Evolutionary conservation across 2,888 invertebrate species (phyloP), one percentile per base, ranked within the genome.

Genomic region (Spicauda simplicius): DNA sequence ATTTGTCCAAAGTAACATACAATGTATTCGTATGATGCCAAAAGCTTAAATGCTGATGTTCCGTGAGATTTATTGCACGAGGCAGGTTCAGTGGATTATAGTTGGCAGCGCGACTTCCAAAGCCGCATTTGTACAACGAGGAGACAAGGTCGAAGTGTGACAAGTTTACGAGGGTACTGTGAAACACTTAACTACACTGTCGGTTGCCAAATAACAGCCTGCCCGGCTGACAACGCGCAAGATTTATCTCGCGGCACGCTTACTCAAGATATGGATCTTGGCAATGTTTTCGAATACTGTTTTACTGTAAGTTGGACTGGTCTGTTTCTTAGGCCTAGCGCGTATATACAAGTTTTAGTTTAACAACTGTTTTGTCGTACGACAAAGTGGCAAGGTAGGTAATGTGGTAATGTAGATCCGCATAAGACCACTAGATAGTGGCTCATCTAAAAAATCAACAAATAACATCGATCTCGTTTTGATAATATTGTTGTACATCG

Each of bases 171-270:
- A 50, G 62, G 55, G 54, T 20, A 55, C 48, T 30, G 37, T 10
- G 56, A 59, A 59, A 63, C 62, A 64, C 56, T 56, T 56, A 50
- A 25, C 48, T 30, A 37, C 48, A 48, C 33, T 18, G 45, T 48
- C 56, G 33, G 58, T 41, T 59, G 58, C 59, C 65, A 65, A 65
- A 53, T 65, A 54, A 65, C 45, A 59, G 53, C 65, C 59, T 59
- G 54, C 16, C 30, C 16, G 18, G 64, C 50, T 33, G 64, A 64
- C 64, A 57, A 18, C n/a, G 20, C 48, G 56, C 10, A 14, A 64
- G 64, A 64, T 64, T 64, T 64, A 64, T 50, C 18, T 33, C 56
- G n/a, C 45, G 50, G n/a, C 50, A 18, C 5, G 48, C 10, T 8
- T 11, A 25, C 48, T 48, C 50, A 18, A 6, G 30, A 45, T 45